Percentiles rank a stretch among this genome's conserved stretches.
These are phyloP conservation scores for Cynoglossus semilaevis DNA, from an alignment of 2,113 vertebrate species.

Conservation along the genomic window DNA sequence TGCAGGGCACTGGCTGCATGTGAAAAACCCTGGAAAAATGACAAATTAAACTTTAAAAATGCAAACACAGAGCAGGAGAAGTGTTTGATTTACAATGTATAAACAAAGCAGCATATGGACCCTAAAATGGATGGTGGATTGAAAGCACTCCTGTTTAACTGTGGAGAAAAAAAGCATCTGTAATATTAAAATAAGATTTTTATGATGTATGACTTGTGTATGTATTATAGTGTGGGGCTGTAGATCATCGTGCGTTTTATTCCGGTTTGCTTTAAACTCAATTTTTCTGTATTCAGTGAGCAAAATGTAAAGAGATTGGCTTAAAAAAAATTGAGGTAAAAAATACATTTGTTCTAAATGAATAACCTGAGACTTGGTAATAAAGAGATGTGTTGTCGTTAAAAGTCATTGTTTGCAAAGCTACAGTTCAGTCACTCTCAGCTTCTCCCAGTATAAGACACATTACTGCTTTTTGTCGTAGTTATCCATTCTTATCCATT, in stretches of 20 bases:
- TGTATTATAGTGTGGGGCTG: neutral
- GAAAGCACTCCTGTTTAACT: neutral
- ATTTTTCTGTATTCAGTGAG: neutral
- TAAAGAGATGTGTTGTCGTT: neutral
- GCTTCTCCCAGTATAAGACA: too few relatives aligned
- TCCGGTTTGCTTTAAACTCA: neutral
- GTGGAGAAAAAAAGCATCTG: neutral
- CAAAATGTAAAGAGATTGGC: neutral
- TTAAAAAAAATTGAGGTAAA: neutral
- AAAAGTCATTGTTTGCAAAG: slow-evolving; percentile 11
- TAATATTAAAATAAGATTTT: neutral
- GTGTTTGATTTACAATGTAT: neutral
- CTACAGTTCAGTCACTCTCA: slow-evolving; percentile 3
- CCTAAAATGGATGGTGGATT: neutral
- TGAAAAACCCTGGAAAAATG: neutral
- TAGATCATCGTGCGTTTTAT: neutral
- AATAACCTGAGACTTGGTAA: slow-evolving; percentile 1
- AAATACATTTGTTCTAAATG: neutral
- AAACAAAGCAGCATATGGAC: too few relatives aligned
- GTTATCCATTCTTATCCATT: neutral
- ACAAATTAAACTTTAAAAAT: neutral
- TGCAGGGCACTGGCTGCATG: neutral
- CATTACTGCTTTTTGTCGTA: neutral
- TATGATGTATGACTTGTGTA: neutral
- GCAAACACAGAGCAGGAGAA: neutral